Evolutionary conservation across 2,888 invertebrate species (phyloP), one percentile per base, ranked within the genome.

Genomic region (Dusona sp.): DNA sequence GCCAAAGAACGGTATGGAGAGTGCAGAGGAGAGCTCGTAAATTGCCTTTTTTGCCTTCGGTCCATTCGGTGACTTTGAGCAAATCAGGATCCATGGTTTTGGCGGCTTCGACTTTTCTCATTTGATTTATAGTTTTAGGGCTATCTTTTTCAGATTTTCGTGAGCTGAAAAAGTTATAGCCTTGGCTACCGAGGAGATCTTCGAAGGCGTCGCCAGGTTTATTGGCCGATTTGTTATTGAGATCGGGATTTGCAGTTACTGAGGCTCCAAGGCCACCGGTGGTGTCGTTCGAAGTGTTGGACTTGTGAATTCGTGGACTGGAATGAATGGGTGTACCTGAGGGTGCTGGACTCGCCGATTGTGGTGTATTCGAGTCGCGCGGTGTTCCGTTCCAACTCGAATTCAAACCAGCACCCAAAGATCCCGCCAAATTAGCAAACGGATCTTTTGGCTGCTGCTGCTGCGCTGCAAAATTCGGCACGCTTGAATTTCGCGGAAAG

Each of bases 21-120:
- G 99, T 98, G 92, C 99, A 99, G 38, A 99, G 95, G 36, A 99
- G 95, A 0, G 99, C 99, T 83, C 99, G 96, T 89, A 99, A 98
- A 94, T 99, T 99, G 81, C 97, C 97, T 92, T 98, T 98, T 94
- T 99, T 99, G 11, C 99, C 99, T 92, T 99, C 98, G 83, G 97
- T 97, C 97, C 97, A 97, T 92, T 97, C 97, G 90, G 96, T 94
- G 89, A 97, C 96, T 94, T 97, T 98, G 72, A 99, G 94, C 94
- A 97, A 97, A 88, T 98, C 98, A 0, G 99, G 99, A 95, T 99
- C 99, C 97, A 98, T 98, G 83, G 97, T 97, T 90, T 96, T 97
- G 0, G 96, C 97, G 92, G 98, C 95, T 90, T 98, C 98, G 88
- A 97, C 98, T 92, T 98, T 98, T 38, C 98, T 95, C 98, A 99